Conservation (phyloP, 2,797 vertebrate genomes). For the Buceros bicornis region DNA sequence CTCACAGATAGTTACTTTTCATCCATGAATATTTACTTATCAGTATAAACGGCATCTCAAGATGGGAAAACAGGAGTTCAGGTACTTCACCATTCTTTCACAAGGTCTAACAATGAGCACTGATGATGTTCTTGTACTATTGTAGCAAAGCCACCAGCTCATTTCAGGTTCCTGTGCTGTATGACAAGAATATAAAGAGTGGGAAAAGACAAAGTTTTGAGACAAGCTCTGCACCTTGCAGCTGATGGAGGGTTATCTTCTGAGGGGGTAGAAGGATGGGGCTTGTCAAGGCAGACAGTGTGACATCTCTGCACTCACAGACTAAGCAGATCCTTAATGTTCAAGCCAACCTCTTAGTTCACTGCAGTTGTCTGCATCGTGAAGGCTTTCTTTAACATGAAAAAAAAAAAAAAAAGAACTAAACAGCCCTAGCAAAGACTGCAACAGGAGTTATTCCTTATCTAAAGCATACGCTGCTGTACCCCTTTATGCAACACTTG, state of each 20-base stretch:
- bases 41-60: background rate
- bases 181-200: background rate
- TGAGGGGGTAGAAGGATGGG: background rate
- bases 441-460: background rate
- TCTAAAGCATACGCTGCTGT: background rate
- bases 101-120: background rate
- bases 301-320: background rate
- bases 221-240: background rate
- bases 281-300: background rate
- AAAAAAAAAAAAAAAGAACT: background rate
- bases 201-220: background rate
- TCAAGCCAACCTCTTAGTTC: background rate
- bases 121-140: background rate
- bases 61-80: background rate
- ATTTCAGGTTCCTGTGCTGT: background rate
- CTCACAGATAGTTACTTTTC: background rate
- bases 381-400: background rate
- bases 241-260: background rate
- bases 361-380: background rate
- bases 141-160: accelerated
- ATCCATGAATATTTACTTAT: background rate
- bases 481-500: background rate
- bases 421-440: background rate
- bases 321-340: background rate
- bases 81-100: background rate